Base-by-base conservation (phyloP, 1,140 invertebrate species). In the Psilanteris sp. region DNA sequence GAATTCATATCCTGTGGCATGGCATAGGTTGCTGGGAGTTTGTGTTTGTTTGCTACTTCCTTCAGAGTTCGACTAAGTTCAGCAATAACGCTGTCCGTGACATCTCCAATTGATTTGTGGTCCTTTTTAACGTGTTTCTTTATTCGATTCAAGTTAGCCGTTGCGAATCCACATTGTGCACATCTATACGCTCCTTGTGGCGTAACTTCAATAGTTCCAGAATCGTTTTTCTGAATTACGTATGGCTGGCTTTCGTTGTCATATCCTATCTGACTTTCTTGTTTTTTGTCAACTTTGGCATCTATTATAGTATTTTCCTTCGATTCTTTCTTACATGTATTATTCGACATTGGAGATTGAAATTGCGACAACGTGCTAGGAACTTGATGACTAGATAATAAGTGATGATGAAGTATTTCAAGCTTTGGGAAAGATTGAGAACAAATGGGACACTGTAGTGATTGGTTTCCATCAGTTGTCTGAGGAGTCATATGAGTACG, bases 151-250 rank as follows among this genome's bases (percentile, higher is more conserved):
- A 92, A 89, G 50, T 91, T 90, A 22, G 90, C 89, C 9, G 92
- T 91, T 11, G 91, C 90, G 79, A 91, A 93, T 44, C 91, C 91
- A 81, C 92, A 94, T 29, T 92, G 90, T n/a, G 90, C 90, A 78
- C 92, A 93, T 77, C 91, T 92, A 81, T 89, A 89, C 0, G 82
- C 80, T 7, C 85, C 86, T 14, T 88, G 87, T 5, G 86, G 81
- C 5, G 87, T 88, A 2, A 88, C 87, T 14, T 86, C 81, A 1
- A 89, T 84, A 3, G 82, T 79, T 0, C 75, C 84, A 7, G 84
- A 83, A 7, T 83, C 80, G 31, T 85, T 82, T 44, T 85, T 88
- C 48, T 86, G 85, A 5, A 74, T 52, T 1, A 77, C 34, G n/a
- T 64, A 79, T 6, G 75, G 37, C 8, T 79, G 68, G 20, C 24